A percentile compares a stretch with the other conserved stretches of the same genome.
Conservation (phyloP, 2,888 invertebrate genomes). For the Drosophila peninsularis region DNA sequence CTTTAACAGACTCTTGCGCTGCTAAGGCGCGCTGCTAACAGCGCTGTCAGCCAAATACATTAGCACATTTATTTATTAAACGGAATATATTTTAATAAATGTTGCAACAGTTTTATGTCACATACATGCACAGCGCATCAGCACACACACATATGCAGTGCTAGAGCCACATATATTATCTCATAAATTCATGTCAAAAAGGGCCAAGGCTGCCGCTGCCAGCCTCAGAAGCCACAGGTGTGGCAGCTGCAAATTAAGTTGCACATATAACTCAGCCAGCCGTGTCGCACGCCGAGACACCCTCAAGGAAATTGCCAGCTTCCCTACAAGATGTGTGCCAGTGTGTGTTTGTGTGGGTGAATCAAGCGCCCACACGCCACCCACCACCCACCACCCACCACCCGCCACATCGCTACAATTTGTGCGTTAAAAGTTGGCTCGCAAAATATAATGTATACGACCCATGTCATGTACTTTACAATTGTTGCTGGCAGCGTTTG, state of each 20-base stretch:
- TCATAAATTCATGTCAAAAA: conserved; percentile 71
- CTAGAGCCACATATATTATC: conserved; percentile 18
- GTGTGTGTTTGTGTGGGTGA: conserved; percentile 3
- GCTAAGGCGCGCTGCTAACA: conserved; percentile 2
- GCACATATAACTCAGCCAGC: conserved; percentile 73
- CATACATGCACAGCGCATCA: conserved; percentile 13
- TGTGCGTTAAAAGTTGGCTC: conserved; percentile 56
- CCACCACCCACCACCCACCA: too few relatives aligned
- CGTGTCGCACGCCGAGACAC: conserved; percentile 20
- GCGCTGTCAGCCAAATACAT: conserved; percentile 33
- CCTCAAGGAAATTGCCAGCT: conserved; percentile 65
- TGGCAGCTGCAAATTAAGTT: conserved; percentile 77
- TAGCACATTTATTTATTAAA: conserved; percentile 56
- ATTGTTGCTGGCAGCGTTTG: conserved; percentile 70
- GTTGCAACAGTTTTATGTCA: conserved; percentile 44
- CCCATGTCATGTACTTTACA: conserved; percentile 73
- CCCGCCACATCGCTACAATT: conserved; percentile 28
- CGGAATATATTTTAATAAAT: conserved; percentile 67
- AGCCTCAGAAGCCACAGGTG: conserved; percentile 73
- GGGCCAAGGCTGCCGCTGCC: conserved; percentile 57
- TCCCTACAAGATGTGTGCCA: conserved; percentile 9
- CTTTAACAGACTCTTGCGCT: too few relatives aligned
- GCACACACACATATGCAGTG: background rate
- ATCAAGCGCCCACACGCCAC: too few relatives aligned
- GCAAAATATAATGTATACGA: conserved; percentile 64